Evolutionary conservation across 2,797 vertebrate genomes (phyloP).

Genomic region (Enteromius unitaeniatus): DNA sequence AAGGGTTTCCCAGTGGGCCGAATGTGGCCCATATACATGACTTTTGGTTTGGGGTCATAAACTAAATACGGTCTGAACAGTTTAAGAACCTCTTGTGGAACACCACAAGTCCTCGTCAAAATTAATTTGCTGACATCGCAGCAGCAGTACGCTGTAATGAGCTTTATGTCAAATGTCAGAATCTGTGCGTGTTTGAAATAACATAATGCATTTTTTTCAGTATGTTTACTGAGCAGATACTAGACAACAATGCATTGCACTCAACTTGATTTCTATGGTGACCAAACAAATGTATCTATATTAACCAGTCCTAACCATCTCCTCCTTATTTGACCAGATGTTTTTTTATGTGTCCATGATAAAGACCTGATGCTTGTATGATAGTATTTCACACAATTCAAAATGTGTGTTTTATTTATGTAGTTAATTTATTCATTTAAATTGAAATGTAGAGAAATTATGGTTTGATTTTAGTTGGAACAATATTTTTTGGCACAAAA

Average conservation of each 20-base stretch:
- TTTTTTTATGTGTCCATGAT: background rate
- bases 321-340: background rate
- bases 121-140: background rate
- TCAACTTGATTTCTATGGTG: background rate
- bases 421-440: background rate
- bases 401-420: background rate
- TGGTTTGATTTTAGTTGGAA: background rate
- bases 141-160: background rate
- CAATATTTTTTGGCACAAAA: background rate
- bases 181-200: background rate
- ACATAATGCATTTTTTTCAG: background rate
- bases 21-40: slow-evolving; percentile 28
- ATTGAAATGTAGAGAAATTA: too few species aligned
- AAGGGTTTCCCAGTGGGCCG: slow-evolving; percentile 23
- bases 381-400: background rate
- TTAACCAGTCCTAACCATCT: background rate
- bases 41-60: slow-evolving; percentile 32
- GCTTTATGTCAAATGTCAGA: background rate
- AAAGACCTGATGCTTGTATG: background rate
- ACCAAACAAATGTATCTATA: background rate
- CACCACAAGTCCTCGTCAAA: background rate
- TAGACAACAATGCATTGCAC: background rate
- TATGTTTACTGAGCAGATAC: background rate
- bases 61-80: slow-evolving; percentile 5
- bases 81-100: background rate